Percentiles rank a stretch among this genome's conserved stretches.
phyloP scores from a whole-genome alignment of 2,113 vertebrate species.

The Aspiorhynchus laticeps region DNA sequence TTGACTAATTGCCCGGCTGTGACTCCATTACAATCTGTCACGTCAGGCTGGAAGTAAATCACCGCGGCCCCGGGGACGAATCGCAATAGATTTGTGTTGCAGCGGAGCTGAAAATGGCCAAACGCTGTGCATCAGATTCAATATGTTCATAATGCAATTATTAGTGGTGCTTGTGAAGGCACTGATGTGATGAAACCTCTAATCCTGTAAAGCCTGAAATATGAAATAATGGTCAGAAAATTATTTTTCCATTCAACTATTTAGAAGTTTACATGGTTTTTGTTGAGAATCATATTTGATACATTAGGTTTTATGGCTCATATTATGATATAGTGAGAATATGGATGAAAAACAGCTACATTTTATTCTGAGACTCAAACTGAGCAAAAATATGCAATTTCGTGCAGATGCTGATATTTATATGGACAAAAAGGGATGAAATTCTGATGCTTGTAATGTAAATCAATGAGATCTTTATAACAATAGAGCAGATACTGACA shows the following conservation, averaged over 20 bases:
- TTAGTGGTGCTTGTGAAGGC: not conserved
- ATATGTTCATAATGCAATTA: not conserved
- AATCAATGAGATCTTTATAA: not conserved
- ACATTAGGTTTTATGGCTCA: not conserved
- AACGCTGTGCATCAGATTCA: slow-evolving; percentile 1
- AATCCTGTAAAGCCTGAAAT: not conserved
- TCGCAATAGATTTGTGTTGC: slow-evolving; percentile 1
- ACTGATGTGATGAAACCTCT: not conserved
- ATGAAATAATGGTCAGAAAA: not conserved
- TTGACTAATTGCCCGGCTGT: slow-evolving; percentile 61
- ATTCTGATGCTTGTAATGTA: not conserved
- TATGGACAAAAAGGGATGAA: not conserved
- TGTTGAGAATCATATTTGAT: too few relatives aligned
- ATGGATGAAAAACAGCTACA: not conserved
- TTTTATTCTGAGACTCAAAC: not conserved
- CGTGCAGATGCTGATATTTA: not conserved
- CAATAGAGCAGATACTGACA: not conserved
- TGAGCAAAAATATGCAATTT: not conserved
- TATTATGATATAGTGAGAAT: not conserved
- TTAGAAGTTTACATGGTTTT: not conserved
- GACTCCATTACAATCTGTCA: slow-evolving; percentile 55
- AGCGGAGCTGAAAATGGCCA: not conserved
- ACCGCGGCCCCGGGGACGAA: not conserved
- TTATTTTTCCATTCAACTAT: not conserved
- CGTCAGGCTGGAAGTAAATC: slow-evolving; percentile 9